These are phyloP conservation scores for Hemithea aestivaria DNA, from an alignment of 2,888 invertebrate genomes.

Conservation along the genomic window DNA sequence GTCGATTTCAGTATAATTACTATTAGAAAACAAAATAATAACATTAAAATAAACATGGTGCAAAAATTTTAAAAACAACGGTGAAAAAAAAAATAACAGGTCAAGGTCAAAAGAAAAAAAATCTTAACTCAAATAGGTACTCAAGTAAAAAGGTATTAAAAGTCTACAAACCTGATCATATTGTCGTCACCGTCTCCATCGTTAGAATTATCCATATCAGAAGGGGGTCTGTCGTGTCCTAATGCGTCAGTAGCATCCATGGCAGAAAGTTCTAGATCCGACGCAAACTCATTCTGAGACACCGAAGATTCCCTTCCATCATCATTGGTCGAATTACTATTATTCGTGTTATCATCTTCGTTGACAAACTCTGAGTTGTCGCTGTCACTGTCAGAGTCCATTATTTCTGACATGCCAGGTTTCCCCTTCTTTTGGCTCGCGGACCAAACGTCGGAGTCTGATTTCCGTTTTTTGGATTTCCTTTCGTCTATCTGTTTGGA, in stretches of 20 bases:
- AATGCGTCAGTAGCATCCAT: slow-evolving; percentile 81
- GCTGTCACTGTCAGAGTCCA: slow-evolving; percentile 81
- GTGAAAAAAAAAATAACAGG: too few relatives aligned
- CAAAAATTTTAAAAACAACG: too few relatives aligned
- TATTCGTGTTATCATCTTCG: slow-evolving; percentile 69
- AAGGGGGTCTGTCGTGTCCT: slow-evolving; percentile 54
- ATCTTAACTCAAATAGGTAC: too few relatives aligned
- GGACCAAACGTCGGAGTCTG: slow-evolving; percentile 79
- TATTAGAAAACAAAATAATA: slow-evolving; percentile 35
- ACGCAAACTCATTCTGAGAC: slow-evolving; percentile 79
- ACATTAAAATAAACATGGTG: neutral
- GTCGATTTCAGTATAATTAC: too few relatives aligned
- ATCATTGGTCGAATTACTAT: slow-evolving; percentile 68
- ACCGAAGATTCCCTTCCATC: slow-evolving; percentile 66
- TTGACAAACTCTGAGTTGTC: slow-evolving; percentile 69
- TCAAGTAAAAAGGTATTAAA: too few relatives aligned
- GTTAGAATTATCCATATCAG: slow-evolving; percentile 81
- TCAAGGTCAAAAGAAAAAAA: neutral
- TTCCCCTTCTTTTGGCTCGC: slow-evolving; percentile 81
- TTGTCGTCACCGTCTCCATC: slow-evolving; percentile 81
- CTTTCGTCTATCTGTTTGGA: slow-evolving; percentile 39
- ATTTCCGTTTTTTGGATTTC: slow-evolving; percentile 81
- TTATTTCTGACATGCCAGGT: slow-evolving; percentile 76
- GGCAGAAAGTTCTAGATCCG: slow-evolving; percentile 81
- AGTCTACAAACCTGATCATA: slow-evolving; percentile 65